These are phyloP conservation scores for Dromas ardeola DNA, from an alignment of 2,113 vertebrate genomes.

Conservation along the genomic window DNA sequence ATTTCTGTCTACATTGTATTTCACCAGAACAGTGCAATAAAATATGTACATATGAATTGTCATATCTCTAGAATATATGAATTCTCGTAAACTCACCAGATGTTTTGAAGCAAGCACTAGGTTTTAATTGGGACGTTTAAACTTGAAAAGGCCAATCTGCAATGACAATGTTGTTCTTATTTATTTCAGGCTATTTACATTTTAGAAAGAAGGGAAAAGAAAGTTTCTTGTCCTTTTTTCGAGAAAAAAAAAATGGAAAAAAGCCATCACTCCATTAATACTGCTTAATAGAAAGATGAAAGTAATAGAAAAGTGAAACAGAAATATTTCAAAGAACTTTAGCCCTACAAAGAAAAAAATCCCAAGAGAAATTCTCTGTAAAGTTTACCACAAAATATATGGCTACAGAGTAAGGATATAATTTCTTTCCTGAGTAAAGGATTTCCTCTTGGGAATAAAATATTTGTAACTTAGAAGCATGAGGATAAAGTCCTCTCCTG, in stretches of 20 bases:
- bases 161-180: neutral
- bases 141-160: constrained; percentile 3
- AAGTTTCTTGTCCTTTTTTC: neutral
- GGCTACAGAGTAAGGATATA: neutral
- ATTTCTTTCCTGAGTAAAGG: neutral
- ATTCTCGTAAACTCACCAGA: constrained; percentile 47
- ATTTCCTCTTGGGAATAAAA: neutral
- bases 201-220: neutral
- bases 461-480: neutral
- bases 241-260: neutral
- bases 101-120: constrained; percentile 21
- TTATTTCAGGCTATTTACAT: constrained; percentile 15
- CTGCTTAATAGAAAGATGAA: neutral
- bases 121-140: constrained; percentile 50
- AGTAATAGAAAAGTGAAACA: neutral
- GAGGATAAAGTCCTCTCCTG: neutral
- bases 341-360: neutral
- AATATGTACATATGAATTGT: neutral
- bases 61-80: constrained; percentile 38
- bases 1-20: constrained; percentile 50
- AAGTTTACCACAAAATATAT: neutral
- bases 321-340: neutral
- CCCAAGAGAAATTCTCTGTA: neutral
- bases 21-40: constrained; percentile 28
- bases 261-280: neutral